phyloP scores from a whole-genome alignment of 2,113 vertebrate species.

The Jaculus jaculus region DNA sequence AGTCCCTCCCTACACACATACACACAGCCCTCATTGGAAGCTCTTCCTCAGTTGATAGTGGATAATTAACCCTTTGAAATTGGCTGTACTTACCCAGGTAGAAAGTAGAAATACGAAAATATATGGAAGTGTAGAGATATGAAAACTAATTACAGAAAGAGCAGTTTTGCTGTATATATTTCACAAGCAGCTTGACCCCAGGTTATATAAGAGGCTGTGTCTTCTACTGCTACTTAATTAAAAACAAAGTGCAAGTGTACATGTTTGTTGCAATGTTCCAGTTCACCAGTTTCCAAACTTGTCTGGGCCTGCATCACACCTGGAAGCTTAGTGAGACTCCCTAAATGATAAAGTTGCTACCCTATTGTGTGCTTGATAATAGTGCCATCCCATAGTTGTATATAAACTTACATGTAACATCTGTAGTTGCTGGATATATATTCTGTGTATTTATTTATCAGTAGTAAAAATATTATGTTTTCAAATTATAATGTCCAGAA shows the following conservation, averaged over 20 bases:
- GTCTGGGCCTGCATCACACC: background rate
- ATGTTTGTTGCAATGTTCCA: background rate
- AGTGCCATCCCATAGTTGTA: background rate
- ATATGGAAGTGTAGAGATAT: background rate
- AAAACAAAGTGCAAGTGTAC: background rate
- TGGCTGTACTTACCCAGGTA: background rate
- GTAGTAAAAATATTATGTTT: background rate
- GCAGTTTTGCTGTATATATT: background rate
- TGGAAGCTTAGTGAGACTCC: background rate
- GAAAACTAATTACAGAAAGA: background rate
- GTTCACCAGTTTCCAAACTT: background rate
- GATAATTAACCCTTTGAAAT: background rate
- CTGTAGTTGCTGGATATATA: background rate
- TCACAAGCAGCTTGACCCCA: background rate
- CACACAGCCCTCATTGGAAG: background rate
- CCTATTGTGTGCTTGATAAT: background rate
- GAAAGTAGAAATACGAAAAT: background rate
- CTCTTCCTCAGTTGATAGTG: background rate
- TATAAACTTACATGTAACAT: background rate
- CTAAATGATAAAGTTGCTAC: background rate
- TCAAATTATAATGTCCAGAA: background rate
- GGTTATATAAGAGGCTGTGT: background rate
- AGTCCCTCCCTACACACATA: no score
- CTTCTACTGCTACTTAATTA: conserved; percentile 23
- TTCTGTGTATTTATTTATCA: background rate